These are phyloP conservation scores for Madoqua kirkii DNA, from an alignment of 2,113 vertebrate genomes.

Conservation along the genomic window DNA sequence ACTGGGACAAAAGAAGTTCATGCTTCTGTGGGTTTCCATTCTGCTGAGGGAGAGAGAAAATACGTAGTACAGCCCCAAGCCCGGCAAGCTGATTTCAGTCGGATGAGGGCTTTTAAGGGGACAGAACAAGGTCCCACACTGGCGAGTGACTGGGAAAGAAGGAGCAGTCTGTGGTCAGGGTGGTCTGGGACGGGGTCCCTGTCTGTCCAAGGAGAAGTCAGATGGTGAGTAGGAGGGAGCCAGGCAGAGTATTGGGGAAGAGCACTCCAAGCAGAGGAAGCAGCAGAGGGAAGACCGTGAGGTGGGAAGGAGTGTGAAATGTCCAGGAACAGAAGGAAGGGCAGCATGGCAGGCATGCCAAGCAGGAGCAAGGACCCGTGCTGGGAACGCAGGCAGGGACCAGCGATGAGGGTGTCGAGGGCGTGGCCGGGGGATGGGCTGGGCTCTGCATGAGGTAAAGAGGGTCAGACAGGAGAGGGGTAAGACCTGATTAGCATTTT, in stretches of 20 bases:
- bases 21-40: background rate
- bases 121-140: background rate
- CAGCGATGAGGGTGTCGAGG: too few species aligned
- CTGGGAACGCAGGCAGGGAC: too few species aligned
- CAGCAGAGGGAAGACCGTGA: background rate
- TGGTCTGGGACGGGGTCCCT: accelerated
- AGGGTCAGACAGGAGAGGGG: background rate
- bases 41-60: too few species aligned
- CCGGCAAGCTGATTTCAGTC: background rate
- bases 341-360: accelerated
- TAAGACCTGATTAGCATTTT: background rate
- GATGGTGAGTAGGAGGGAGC: background rate
- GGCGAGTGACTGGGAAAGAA: background rate
- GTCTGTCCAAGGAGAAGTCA: background rate
- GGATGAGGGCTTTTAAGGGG: background rate
- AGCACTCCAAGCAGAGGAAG: background rate
- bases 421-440: accelerated
- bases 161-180: background rate
- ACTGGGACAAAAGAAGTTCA: background rate
- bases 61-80: background rate
- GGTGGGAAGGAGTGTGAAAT: background rate
- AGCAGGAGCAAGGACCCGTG: background rate
- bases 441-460: background rate
- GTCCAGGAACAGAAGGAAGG: background rate
- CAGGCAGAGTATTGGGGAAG: too few species aligned